phyloP scores from a whole-genome alignment of 2,113 vertebrate genomes.

The Carollia perspicillata region DNA sequence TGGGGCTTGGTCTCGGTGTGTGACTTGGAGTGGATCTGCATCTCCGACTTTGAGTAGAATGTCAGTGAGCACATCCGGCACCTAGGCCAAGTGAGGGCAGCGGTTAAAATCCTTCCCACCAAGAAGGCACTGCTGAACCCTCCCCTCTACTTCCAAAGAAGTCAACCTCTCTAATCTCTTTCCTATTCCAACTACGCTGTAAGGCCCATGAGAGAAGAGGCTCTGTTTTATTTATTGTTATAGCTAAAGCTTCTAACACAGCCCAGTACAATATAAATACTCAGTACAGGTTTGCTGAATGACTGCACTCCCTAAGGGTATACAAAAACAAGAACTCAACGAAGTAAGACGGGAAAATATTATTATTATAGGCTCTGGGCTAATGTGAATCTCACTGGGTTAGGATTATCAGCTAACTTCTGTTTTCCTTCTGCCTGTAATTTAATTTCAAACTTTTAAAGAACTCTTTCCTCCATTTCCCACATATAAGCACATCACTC shows the following conservation, averaged over 20 bases:
- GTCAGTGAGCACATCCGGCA: slow-evolving; percentile 99
- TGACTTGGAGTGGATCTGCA: slow-evolving; percentile 99
- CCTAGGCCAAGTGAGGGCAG: slow-evolving; percentile 84
- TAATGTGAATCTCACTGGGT: background rate
- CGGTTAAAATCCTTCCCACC: slow-evolving; percentile 14
- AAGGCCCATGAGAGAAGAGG: background rate
- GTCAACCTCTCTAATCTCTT: background rate
- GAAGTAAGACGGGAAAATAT: background rate
- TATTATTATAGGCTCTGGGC: background rate
- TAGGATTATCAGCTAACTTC: background rate
- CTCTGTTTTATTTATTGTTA: background rate
- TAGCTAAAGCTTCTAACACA: background rate
- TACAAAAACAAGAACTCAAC: slow-evolving; percentile 13
- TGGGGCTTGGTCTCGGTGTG: slow-evolving; percentile 99
- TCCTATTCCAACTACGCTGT: background rate
- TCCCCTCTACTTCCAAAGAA: background rate
- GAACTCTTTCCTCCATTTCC: background rate
- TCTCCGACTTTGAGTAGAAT: slow-evolving; percentile 99
- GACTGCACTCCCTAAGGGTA: background rate
- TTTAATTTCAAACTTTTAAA: background rate
- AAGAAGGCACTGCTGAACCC: background rate
- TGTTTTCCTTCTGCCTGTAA: slow-evolving; percentile 5
- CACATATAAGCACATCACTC: background rate
- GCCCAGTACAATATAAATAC: background rate
- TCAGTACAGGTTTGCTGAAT: background rate